Conservation (phyloP, 2,888 invertebrate species). For the Dolichomitus sp. region DNA sequence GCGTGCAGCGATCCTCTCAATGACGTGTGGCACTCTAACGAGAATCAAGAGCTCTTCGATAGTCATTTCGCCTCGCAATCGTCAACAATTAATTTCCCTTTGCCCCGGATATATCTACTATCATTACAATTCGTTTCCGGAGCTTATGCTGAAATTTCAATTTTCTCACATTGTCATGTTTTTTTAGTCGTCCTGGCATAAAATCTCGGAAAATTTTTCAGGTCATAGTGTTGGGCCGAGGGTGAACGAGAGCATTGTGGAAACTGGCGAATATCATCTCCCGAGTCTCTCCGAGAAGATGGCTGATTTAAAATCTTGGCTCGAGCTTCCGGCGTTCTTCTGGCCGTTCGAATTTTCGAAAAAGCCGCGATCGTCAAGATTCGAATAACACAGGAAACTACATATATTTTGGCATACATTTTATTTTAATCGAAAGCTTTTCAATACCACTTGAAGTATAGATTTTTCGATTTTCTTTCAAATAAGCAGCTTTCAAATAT, state of each 20-base stretch:
- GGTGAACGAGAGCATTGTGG: not conserved
- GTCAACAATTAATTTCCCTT: not conserved
- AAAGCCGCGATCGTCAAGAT: slow-evolving; percentile 1
- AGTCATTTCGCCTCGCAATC: slow-evolving; percentile 5
- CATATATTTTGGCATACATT: too few species aligned
- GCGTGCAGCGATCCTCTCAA: slow-evolving; percentile 36
- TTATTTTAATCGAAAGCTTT: not conserved
- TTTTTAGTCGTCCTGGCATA: too few species aligned
- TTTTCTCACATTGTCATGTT: too few species aligned
- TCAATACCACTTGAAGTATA: not conserved
- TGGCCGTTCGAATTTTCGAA: slow-evolving; percentile 20
- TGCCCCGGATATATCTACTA: too few species aligned
- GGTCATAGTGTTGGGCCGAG: too few species aligned
- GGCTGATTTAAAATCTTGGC: too few species aligned
- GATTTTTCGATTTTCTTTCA: not conserved
- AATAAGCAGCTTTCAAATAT: too few species aligned
- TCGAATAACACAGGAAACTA: not conserved
- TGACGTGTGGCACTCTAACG: slow-evolving; percentile 26
- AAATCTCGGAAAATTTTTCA: too few species aligned
- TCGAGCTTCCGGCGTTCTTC: not conserved
- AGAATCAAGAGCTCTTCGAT: slow-evolving; percentile 5
- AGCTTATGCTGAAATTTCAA: not conserved
- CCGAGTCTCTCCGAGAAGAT: too few species aligned
- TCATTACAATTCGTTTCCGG: not conserved
- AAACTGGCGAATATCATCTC: too few species aligned